Evolutionary conservation across 92 coral and sea anemone species (phyloP), one percentile per base, ranked within the genome.

Genomic region (Micromussa lordhowensis): DNA sequence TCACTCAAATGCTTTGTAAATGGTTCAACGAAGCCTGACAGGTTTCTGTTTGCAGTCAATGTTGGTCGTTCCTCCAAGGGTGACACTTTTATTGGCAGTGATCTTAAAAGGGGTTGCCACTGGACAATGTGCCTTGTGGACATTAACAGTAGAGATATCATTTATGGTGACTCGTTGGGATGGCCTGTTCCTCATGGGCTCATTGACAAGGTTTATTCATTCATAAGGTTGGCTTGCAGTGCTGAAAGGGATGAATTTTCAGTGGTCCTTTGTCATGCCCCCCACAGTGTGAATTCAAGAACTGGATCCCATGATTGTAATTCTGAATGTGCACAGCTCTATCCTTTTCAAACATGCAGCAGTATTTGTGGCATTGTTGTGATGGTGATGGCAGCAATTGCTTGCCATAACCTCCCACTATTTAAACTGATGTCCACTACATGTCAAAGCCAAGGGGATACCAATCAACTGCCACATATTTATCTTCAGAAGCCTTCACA

Each of bases 41-140:
- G n/a, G n/a, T n/a, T n/a, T n/a, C n/a, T n/a, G n/a, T n/a, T n/a
- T n/a, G n/a, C n/a, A n/a, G n/a, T n/a, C n/a, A n/a, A n/a, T n/a
- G n/a, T n/a, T n/a, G n/a, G n/a, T n/a, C n/a, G 24, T 29, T 53
- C 58, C n/a, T 19, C 51, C 69, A 26, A 44, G 82, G 85, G 85
- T 34, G 57, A 83, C 59, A 78, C 85, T 29, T 84, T 77, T 63
- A 49, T 89, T 63, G 92, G 89, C 35, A 72, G 78, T 66, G 85
- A 89, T 44, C 11, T 54, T 32, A 34, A 38, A 69, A 64, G 80
- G 55, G 91, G 91, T 38, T 70, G 82, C 55, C 91, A 88, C 24
- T 88, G 91, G 91, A 88, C 73, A 69, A 26, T 88, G 57, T 88
- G 91, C 75, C 82, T 34, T 73, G 91, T 88, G 53, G 81, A 88